phyloP scores from a whole-genome alignment of 2,888 invertebrate species.

The Dasypolia templi region DNA sequence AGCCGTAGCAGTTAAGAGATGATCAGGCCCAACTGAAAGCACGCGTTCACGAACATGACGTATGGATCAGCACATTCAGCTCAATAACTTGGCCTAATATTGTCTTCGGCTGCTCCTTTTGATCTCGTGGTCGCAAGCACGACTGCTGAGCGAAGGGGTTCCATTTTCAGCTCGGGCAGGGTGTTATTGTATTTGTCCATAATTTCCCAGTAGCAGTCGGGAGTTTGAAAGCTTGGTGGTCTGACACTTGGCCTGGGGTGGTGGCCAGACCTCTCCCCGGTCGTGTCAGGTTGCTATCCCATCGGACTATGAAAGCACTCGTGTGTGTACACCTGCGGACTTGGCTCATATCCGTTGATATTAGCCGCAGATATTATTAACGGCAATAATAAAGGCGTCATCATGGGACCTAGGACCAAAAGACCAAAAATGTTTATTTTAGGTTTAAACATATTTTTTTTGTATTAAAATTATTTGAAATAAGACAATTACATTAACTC shows the following conservation, averaged over 20 bases:
- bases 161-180: neutral
- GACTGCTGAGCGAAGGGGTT: neutral
- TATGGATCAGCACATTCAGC: too few relatives aligned
- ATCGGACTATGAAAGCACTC: neutral
- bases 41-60: too few relatives aligned
- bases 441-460: neutral
- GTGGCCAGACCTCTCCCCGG: neutral
- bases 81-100: too few relatives aligned
- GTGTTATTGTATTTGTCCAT: neutral
- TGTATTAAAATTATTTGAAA: neutral
- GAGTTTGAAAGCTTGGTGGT: too few relatives aligned
- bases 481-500: neutral
- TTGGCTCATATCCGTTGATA: neutral
- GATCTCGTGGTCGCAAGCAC: neutral
- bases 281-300: neutral
- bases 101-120: neutral
- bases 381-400: neutral
- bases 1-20: too few relatives aligned
- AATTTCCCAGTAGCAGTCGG: neutral
- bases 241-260: neutral
- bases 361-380: neutral
- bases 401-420: neutral
- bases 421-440: neutral
- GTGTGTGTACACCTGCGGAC: neutral
- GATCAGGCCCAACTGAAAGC: too few relatives aligned